These are phyloP conservation scores for Ichneumoninae sp. DNA, from an alignment of 2,888 invertebrate species.

Conservation along the genomic window DNA sequence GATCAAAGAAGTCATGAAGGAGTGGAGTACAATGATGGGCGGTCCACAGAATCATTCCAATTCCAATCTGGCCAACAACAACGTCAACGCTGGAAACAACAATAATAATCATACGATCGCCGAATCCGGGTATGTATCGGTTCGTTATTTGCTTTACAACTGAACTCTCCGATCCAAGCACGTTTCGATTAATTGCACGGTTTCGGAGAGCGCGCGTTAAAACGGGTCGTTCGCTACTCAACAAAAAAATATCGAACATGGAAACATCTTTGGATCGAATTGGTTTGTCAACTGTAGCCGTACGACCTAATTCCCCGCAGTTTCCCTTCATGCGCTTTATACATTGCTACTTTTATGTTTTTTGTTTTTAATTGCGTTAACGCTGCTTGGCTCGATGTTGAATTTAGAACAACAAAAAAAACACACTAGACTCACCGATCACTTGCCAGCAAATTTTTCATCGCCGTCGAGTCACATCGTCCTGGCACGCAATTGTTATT, in stretches of 20 bases:
- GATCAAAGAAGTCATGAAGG: constrained; percentile 85
- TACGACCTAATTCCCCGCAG: constrained; percentile 50
- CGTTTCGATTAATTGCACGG: constrained; percentile 10
- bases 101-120: constrained; percentile 72
- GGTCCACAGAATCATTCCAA: constrained; percentile 80
- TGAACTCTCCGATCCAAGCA: constrained; percentile 48
- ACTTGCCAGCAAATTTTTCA: not conserved
- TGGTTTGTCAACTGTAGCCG: constrained; percentile 27
- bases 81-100: constrained; percentile 79
- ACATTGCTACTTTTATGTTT: constrained; percentile 32
- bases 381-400: constrained; percentile 31
- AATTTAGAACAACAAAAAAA: constrained; percentile 1
- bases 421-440: constrained; percentile 5
- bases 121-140: constrained; percentile 82
- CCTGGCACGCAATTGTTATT: constrained; percentile 47
- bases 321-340: constrained; percentile 49
- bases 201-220: not conserved
- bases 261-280: constrained; percentile 49
- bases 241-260: not conserved
- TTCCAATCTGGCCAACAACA: constrained; percentile 76
- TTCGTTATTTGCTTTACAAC: not conserved
- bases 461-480: constrained; percentile 5
- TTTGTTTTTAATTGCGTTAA: constrained; percentile 25
- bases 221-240: not conserved
- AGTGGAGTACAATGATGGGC: constrained; percentile 86